These are phyloP conservation scores for Cyanoliseus patagonus DNA, from an alignment of 2,113 vertebrate species.

Conservation along the genomic window DNA sequence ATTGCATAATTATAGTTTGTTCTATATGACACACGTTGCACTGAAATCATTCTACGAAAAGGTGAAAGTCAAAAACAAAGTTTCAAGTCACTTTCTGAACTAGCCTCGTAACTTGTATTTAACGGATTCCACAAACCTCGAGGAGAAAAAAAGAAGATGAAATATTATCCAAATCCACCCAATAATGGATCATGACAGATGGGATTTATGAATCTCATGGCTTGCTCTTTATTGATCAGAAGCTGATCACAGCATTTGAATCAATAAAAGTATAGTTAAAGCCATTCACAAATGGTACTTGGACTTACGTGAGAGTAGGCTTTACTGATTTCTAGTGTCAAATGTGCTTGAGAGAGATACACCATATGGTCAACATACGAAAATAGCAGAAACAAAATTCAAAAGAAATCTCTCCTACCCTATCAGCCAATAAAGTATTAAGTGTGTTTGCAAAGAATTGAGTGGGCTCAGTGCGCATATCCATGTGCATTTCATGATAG, in stretches of 20 bases:
- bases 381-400: constrained; percentile 65
- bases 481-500: constrained; percentile 12
- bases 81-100: constrained; percentile 26
- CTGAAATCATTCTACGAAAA: background rate
- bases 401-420: constrained; percentile 30
- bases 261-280: constrained; percentile 61
- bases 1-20: background rate
- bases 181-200: constrained; percentile 46
- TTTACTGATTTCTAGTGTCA: constrained; percentile 63
- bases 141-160: background rate
- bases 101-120: background rate
- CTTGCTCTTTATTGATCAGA: constrained; percentile 71
- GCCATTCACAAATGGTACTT: constrained; percentile 49
- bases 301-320: constrained; percentile 33
- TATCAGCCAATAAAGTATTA: constrained; percentile 66
- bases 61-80: constrained; percentile 9
- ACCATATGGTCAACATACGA: constrained; percentile 73
- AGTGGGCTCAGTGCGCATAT: background rate
- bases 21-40: background rate
- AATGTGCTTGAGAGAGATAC: constrained; percentile 43
- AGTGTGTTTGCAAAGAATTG: constrained; percentile 36
- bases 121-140: background rate
- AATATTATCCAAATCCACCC: background rate
- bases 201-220: constrained; percentile 60
- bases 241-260: constrained; percentile 46